Base-by-base conservation (phyloP, 2,113 vertebrate species). In the Urocynchramus pylzowi region DNA sequence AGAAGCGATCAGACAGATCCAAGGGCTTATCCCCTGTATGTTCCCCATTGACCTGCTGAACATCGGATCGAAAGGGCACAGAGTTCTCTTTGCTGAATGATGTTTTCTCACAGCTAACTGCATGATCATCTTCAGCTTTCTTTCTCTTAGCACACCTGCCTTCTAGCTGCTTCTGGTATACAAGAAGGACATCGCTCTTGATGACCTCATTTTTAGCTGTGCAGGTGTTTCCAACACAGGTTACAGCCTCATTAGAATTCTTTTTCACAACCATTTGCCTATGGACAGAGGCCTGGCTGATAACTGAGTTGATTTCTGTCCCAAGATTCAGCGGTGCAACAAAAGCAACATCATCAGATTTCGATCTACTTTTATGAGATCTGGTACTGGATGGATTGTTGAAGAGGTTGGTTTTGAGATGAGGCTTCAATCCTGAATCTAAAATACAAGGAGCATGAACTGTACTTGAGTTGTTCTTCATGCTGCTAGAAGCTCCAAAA, bases 1-100 rank as follows among this genome's bases (percentile, higher is more conserved):
- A 97, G 96, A 97, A 98, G 27, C 96, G 96, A 96, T 98, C 98
- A 16, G 98, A 99, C 6, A 99, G 96, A 95, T 98, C 98, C 87
- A 97, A 91, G 60, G 97, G 98, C 73, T 98, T 98, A 63, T 98
- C 97, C 68, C 84, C 90, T 17, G 89, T 10, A 21, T 94, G 96
- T 7, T 98, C 98, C 80, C 97, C 97, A 35, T 95, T 97, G 19
- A 89, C 6, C 68, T 45, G 83, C 33, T 90, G 93, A 96, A 39
- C 42, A 10, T 80, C 71, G 17, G 54, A 69, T 16, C 22, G 57
- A 44, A 96, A 95, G 50, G 97, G 98, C 56, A 95, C 54, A 56
- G 97, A 94, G 86, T 97, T 98, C 96, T 98, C 98, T 89, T 98
- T 98, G 95, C 97, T 97, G 93, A 98, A 96, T 53, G 96, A 97